These are phyloP conservation scores for Pteromalus puparum DNA, from an alignment of 1,140 invertebrate genomes.

Conservation along the genomic window DNA sequence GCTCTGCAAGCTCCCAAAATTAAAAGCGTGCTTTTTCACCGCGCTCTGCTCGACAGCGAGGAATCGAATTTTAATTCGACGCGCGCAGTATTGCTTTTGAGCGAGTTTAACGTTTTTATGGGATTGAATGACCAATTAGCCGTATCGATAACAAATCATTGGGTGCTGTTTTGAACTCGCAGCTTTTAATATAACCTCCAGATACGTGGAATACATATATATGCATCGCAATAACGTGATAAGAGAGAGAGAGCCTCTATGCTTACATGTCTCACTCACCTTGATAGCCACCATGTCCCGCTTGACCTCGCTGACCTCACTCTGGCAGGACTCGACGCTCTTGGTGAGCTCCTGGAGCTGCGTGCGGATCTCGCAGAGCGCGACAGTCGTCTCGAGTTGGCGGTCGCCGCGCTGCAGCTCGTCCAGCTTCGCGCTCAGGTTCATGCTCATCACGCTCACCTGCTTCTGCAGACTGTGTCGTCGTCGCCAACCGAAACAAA, in stretches of 20 bases:
- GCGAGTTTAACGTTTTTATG: too few species aligned
- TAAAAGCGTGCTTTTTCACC: too few species aligned
- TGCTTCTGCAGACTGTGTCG: conserved; percentile 93
- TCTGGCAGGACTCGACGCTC: conserved; percentile 94
- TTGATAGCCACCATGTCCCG: conserved; percentile 95
- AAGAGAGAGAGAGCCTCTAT: background rate
- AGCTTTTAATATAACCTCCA: too few species aligned
- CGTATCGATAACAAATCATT: too few species aligned
- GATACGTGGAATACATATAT: too few species aligned
- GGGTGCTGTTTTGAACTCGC: too few species aligned
- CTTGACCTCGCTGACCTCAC: conserved; percentile 93
- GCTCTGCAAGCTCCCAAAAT: too few species aligned
- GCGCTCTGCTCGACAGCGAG: too few species aligned
- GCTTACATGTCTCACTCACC: conserved; percentile 60
- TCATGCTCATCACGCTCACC: conserved; percentile 97
- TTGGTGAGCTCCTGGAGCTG: conserved; percentile 94
- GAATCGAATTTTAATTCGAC: too few species aligned
- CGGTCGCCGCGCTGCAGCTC: conserved; percentile 91
- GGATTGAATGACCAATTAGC: too few species aligned
- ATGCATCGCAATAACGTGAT: too few species aligned
- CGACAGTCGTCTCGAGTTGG: conserved; percentile 91
- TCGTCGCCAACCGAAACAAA: conserved; percentile 9
- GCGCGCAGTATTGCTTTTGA: too few species aligned
- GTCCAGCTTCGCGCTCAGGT: conserved; percentile 92
- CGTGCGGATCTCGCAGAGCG: conserved; percentile 91